Evolutionary conservation across 2,113 vertebrate species (phyloP).

Genomic region (Lepisosteus osseus): DNA sequence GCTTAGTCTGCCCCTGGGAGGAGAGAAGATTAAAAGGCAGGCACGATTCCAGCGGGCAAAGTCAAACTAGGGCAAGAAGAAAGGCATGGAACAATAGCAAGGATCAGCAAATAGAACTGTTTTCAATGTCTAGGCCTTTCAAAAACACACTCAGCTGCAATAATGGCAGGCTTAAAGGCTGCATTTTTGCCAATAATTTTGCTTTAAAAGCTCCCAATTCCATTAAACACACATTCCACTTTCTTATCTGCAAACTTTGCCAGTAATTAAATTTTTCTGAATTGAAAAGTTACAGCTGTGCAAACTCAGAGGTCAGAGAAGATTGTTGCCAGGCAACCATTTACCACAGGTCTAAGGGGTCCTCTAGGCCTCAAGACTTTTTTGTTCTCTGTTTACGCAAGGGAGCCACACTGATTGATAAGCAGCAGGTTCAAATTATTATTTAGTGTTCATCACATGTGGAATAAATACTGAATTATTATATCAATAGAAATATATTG

Average conservation of each 20-base stretch:
- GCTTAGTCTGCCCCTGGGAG: background rate
- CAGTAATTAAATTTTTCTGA: background rate
- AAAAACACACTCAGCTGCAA: background rate
- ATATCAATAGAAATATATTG: no score
- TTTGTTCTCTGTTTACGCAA: conserved; percentile 1
- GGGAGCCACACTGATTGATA: no score
- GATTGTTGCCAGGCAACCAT: conserved; percentile 7
- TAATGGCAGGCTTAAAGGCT: no score
- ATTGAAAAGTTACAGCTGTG: conserved; percentile 15
- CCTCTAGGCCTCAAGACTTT: background rate
- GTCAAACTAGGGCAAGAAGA: background rate
- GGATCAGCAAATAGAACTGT: background rate
- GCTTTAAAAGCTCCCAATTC: background rate
- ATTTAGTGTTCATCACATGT: no score
- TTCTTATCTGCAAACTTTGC: conserved; percentile 14
- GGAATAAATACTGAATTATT: no score
- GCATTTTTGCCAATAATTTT: no score
- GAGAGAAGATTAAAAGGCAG: background rate
- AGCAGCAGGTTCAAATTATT: no score
- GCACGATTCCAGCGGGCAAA: background rate
- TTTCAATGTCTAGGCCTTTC: background rate
- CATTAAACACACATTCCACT: conserved; percentile 5
- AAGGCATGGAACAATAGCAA: background rate
- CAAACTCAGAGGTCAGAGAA: background rate
- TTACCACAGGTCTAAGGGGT: background rate